phyloP scores from a whole-genome alignment of 1,140 invertebrate species.

The Temnothorax curvispinosus region DNA sequence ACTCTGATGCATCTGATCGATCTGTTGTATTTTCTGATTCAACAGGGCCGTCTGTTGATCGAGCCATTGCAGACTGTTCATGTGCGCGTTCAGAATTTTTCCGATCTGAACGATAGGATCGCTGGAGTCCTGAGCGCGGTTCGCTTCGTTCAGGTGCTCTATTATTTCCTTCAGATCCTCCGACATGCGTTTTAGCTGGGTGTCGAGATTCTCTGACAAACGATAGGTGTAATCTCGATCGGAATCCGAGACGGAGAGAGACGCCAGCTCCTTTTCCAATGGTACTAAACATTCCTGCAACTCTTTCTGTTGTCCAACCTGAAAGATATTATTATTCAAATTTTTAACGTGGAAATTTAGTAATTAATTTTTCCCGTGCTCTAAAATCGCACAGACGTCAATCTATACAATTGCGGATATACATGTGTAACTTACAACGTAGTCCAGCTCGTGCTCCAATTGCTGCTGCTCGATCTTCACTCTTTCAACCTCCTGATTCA shows the following conservation, averaged over 20 bases:
- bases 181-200: slow-evolving; percentile 97
- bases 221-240: slow-evolving; percentile 95
- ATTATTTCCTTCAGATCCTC: slow-evolving; percentile 98
- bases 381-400: too few species aligned
- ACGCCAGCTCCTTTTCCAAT: slow-evolving; percentile 92
- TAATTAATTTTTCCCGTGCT: neutral
- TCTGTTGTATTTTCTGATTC: slow-evolving; percentile 92
- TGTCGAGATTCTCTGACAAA: slow-evolving; percentile 95
- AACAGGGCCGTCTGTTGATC: slow-evolving; percentile 92
- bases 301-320: slow-evolving; percentile 94
- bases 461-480: slow-evolving; percentile 96
- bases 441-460: slow-evolving; percentile 97
- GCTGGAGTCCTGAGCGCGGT: slow-evolving; percentile 92
- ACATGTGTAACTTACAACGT: slow-evolving; percentile 88
- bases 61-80: slow-evolving; percentile 98
- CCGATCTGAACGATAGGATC: slow-evolving; percentile 97
- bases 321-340: neutral
- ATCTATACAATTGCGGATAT: neutral
- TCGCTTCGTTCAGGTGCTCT: slow-evolving; percentile 96
- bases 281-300: slow-evolving; percentile 94
- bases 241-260: slow-evolving; percentile 91
- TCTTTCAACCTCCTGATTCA: slow-evolving; percentile 94
- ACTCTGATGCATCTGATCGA: slow-evolving; percentile 93
- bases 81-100: slow-evolving; percentile 97
- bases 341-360: neutral